phyloP scores from a whole-genome alignment of 2,888 invertebrate genomes.

The Ormyrus pomaceus region DNA sequence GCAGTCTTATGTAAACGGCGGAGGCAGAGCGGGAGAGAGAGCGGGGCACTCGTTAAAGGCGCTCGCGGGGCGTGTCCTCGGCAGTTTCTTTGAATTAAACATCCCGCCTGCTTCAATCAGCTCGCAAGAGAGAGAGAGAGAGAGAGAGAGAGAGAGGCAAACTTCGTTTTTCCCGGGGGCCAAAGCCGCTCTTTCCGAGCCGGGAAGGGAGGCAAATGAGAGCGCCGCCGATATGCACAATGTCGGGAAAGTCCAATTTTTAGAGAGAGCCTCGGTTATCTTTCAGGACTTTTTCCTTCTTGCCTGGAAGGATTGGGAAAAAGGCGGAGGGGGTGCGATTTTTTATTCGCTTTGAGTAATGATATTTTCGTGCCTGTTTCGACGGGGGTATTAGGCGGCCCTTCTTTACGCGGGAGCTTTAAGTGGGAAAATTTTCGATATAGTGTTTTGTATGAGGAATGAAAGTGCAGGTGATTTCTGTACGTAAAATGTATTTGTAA shows the following conservation, averaged over 20 bases:
- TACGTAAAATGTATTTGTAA: too few relatives aligned
- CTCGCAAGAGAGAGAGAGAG: conserved; percentile 9
- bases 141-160: conserved; percentile 13
- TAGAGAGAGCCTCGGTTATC: not conserved
- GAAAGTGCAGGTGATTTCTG: too few relatives aligned
- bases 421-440: too few relatives aligned
- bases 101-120: conserved; percentile 54
- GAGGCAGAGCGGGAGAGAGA: not conserved
- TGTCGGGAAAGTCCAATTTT: conserved; percentile 6
- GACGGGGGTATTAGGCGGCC: too few relatives aligned
- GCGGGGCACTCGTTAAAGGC: conserved; percentile 43
- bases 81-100: conserved; percentile 57
- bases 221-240: not conserved
- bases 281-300: not conserved
- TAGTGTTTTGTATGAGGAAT: too few relatives aligned
- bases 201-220: conserved; percentile 11
- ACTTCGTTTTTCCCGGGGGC: conserved; percentile 40
- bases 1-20: too few relatives aligned
- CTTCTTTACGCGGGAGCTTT: too few relatives aligned
- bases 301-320: too few relatives aligned
- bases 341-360: too few relatives aligned
- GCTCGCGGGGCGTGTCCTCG: conserved; percentile 38
- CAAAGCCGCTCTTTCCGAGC: not conserved
- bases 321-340: too few relatives aligned
- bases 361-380: too few relatives aligned